Base-by-base conservation (phyloP, 2,113 vertebrate species). In the Sardina pilchardus region DNA sequence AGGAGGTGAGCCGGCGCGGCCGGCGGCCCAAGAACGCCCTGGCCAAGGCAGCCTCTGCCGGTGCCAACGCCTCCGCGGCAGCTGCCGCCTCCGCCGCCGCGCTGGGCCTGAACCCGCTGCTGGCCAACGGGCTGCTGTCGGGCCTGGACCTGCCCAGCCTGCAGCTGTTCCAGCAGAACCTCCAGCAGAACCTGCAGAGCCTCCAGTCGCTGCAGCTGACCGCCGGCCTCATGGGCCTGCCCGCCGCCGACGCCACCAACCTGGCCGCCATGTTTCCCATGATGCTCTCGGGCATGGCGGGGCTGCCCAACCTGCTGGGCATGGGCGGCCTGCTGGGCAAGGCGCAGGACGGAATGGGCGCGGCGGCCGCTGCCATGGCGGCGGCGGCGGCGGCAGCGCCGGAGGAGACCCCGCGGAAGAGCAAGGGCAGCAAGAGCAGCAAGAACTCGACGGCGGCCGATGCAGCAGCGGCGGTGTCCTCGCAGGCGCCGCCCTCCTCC, bases 81-180 rank as follows among this genome's bases (percentile, higher is more conserved):
- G 63, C 63, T 8, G 71, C 30, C 4, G 71, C 34, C 4, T 10
- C 71, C 0, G 89, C 94, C 1, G 88, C 95, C 0, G 85, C 93
- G 7, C 83, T 96, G 0, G 91, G 95, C 0, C 91, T 97, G 34
- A 96, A 88, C 91, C 96, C 97, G 26, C 90, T 99, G 88, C 91
- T 98, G 14, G 90, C 95, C 71, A 99, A 99, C 0, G 97, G 98
- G 26, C 86, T 99, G 82, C 95, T 99, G 3, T 94, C 96, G 0
- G 96, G 97, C 4, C 94, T 99, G 96, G 98, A 99, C 89, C 95
- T 99, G 84, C 91, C 93, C 78, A 93, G 96, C 86, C 96, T 99
- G n/a, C 98, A 99, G 95, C 97, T 97, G 95, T 91, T 99, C 90
- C 98, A 99, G 91, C 97, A 98, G 83, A 98, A 99, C 94, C 95